Evolutionary conservation across 2,888 invertebrate species (phyloP).

Genomic region (Monochamus alternatus): DNA sequence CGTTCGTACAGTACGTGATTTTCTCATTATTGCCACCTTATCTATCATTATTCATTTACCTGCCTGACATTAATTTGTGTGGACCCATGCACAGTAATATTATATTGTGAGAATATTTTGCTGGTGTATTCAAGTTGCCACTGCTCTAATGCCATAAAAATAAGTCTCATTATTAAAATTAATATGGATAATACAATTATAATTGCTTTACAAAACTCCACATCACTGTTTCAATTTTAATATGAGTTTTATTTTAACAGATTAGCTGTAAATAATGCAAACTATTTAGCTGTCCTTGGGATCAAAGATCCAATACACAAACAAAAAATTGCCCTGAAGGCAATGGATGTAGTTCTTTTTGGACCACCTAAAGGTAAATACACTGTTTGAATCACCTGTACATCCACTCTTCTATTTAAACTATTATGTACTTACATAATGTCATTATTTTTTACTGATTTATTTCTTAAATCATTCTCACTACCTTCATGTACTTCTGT

Average conservation of each 20-base stretch:
- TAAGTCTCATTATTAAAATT: not conserved
- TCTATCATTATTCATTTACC: not conserved
- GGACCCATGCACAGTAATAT: not conserved
- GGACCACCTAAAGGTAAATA: constrained; percentile 94
- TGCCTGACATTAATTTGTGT: not conserved
- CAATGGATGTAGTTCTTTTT: constrained; percentile 98
- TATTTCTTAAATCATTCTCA: not conserved
- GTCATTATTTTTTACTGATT: not conserved
- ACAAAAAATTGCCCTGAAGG: constrained; percentile 96
- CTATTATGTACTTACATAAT: constrained; percentile 33
- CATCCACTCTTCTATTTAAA: constrained; percentile 31
- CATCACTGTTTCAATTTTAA: constrained; percentile 7
- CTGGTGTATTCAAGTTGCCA: constrained; percentile 2
- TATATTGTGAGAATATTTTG: not conserved
- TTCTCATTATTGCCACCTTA: too few relatives aligned
- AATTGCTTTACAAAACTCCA: not conserved
- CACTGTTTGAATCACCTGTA: not conserved
- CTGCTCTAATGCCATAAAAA: not conserved
- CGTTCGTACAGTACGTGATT: too few relatives aligned
- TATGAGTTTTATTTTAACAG: constrained; percentile 71
- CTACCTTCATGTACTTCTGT: not conserved
- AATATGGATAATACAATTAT: constrained; percentile 6
- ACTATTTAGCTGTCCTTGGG: constrained; percentile 90
- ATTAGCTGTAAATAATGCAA: constrained; percentile 95
- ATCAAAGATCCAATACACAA: constrained; percentile 99